These are phyloP conservation scores for Morinoia aosen DNA, from an alignment of 2,888 invertebrate species.

Conservation along the genomic window DNA sequence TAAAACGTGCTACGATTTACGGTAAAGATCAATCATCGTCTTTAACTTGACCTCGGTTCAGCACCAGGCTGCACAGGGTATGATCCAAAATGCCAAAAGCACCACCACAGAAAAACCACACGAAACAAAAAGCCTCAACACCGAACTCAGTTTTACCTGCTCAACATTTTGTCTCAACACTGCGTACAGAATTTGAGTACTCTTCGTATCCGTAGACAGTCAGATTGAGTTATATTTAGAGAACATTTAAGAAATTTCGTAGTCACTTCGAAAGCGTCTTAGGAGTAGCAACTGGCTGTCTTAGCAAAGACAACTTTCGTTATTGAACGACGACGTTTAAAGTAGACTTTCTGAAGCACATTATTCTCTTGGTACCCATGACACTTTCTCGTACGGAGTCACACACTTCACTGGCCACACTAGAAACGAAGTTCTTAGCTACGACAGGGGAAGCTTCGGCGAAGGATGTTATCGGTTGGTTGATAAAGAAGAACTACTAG, in stretches of 20 bases:
- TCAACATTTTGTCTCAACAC: neutral
- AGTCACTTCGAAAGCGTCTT: neutral
- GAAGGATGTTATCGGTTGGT: conserved; percentile 40
- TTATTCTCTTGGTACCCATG: neutral
- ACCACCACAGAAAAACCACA: neutral
- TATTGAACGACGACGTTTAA: conserved; percentile 39
- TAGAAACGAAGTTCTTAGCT: neutral
- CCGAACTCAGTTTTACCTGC: neutral
- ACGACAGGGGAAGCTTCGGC: conserved; percentile 12
- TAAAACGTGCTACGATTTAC: neutral
- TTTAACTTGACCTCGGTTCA: neutral
- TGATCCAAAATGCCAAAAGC: neutral
- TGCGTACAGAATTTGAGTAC: neutral
- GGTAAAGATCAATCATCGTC: neutral
- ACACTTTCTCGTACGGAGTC: neutral
- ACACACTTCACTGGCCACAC: conserved; percentile 11
- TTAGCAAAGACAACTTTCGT: conserved; percentile 43
- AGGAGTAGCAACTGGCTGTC: neutral
- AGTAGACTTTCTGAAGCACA: conserved; percentile 36
- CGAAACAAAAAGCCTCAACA: neutral
- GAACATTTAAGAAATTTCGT: neutral
- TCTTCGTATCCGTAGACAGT: neutral
- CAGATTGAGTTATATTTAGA: neutral
- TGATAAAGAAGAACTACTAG: conserved; percentile 47
- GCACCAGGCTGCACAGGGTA: neutral